Conservation (phyloP, 1,140 invertebrate species). For the Cepaea nemoralis region DNA sequence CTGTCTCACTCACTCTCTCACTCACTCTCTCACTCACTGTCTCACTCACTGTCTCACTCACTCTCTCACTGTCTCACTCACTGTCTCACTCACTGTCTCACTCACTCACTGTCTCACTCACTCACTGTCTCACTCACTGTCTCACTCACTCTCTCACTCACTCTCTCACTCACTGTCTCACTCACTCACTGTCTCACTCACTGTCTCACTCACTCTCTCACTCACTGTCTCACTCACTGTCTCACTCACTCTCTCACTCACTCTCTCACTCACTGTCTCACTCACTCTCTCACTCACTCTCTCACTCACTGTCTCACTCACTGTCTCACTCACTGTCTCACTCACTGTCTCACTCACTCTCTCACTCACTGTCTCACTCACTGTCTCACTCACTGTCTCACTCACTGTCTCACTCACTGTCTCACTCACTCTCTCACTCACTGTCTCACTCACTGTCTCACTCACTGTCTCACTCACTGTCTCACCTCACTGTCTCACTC, state of each 20-base stretch:
- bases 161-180: not conserved
- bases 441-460: slow-evolving; percentile 13
- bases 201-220: not conserved
- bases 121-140: not conserved
- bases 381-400: not conserved
- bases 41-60: slow-evolving; percentile 1
- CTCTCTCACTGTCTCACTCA: not conserved
- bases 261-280: slow-evolving; percentile 17
- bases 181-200: slow-evolving; percentile 13
- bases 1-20: not conserved
- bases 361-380: not conserved
- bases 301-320: slow-evolving; percentile 1
- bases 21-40: not conserved
- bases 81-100: not conserved
- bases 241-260: not conserved
- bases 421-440: not conserved
- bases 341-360: slow-evolving; percentile 14
- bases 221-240: not conserved
- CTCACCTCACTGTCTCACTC: not conserved
- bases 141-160: not conserved
- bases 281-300: not conserved
- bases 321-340: not conserved
- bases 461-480: not conserved
- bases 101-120: not conserved
- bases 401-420: not conserved